Evolutionary conservation across 2,797 vertebrate genomes (phyloP).

Genomic region (Poecile montanus): DNA sequence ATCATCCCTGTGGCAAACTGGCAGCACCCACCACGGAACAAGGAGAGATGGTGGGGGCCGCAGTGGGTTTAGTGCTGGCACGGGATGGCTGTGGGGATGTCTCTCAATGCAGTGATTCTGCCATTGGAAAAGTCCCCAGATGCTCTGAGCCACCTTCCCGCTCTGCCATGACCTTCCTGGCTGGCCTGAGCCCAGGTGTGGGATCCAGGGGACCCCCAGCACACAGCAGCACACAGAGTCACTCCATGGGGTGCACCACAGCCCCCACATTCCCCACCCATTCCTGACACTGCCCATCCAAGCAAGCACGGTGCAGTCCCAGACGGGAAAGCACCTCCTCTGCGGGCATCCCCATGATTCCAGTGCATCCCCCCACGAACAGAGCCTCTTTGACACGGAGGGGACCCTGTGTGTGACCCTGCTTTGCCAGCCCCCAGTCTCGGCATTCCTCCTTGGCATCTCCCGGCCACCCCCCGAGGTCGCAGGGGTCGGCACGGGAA

Average conservation of each 20-base stretch:
- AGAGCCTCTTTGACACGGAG: background rate
- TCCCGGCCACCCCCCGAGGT: background rate
- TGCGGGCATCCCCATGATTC: fast-evolving
- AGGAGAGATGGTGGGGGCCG: fast-evolving
- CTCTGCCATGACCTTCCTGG: background rate
- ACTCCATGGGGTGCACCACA: background rate
- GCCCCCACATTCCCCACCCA: no score
- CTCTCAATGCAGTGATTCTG: background rate
- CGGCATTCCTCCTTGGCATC: background rate
- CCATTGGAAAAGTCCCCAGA: background rate
- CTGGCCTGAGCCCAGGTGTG: fast-evolving
- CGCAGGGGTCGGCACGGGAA: fast-evolving
- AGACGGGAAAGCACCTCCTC: fast-evolving
- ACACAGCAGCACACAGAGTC: background rate
- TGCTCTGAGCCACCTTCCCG: background rate
- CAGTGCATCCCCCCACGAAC: fast-evolving
- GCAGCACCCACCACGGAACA: fast-evolving
- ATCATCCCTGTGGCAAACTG: background rate
- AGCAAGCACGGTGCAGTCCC: background rate
- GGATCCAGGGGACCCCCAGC: background rate
- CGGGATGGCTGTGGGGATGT: fast-evolving
- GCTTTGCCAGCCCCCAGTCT: background rate
- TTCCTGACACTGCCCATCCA: fast-evolving
- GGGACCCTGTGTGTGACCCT: background rate
- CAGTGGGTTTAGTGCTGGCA: background rate